Evolutionary conservation across 2,113 vertebrate genomes (phyloP).

Genomic region (Charina bottae): DNA sequence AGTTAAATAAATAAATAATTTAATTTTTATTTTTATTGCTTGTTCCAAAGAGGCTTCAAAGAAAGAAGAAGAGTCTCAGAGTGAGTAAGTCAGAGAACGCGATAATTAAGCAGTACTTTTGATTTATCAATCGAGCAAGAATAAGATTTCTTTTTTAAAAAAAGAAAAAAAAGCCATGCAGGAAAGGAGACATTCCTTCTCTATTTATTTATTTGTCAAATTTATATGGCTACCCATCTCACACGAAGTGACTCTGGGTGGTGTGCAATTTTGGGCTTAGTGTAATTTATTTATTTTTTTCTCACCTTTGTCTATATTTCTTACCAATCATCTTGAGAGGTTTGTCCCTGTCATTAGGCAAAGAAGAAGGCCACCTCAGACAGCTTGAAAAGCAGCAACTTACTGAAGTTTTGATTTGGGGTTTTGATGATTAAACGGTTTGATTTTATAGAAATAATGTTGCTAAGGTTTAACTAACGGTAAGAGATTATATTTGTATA

Average conservation of each 20-base stretch:
- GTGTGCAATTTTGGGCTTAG: background rate
- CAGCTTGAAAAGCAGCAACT: background rate
- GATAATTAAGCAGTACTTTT: slow-evolving; percentile 3
- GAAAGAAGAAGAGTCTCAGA: background rate
- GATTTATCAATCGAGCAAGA: background rate
- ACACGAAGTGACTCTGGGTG: too few relatives aligned
- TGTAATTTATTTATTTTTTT: background rate
- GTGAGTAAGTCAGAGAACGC: background rate
- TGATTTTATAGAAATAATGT: too few relatives aligned
- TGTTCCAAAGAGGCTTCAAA: background rate
- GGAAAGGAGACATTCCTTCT: background rate
- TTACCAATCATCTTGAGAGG: background rate
- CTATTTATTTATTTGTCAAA: background rate
- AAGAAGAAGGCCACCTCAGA: background rate
- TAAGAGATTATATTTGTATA: too few relatives aligned
- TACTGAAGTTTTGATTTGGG: too few relatives aligned
- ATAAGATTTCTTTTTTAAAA: background rate
- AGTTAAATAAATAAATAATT: too few relatives aligned
- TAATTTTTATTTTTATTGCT: too few relatives aligned
- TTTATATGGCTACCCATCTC: too few relatives aligned
- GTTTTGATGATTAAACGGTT: too few relatives aligned
- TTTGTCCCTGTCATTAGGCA: background rate
- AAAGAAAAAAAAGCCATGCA: background rate
- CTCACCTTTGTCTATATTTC: background rate
- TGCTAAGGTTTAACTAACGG: too few relatives aligned